phyloP scores from a whole-genome alignment of 2,888 invertebrate genomes.

The Dasysyrphus albostriatus region DNA sequence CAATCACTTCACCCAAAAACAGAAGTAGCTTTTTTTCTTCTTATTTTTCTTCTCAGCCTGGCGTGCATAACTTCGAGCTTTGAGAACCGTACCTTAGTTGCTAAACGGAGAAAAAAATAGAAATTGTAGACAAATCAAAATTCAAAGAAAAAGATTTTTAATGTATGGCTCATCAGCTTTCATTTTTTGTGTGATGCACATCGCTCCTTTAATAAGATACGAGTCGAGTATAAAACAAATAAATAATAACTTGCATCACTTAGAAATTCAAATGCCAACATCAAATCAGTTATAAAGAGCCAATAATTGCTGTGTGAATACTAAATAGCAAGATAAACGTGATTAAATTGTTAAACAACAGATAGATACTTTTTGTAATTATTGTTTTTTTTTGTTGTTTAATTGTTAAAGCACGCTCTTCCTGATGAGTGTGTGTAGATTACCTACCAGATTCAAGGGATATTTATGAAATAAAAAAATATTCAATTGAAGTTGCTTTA shows the following conservation, averaged over 20 bases:
- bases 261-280: slow-evolving; percentile 28
- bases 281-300: slow-evolving; percentile 46
- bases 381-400: slow-evolving; percentile 5
- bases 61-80: too few species aligned
- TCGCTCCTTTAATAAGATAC: background rate
- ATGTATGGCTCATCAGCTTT: background rate
- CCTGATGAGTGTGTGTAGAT: background rate
- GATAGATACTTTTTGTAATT: background rate
- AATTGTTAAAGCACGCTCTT: background rate
- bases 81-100: too few species aligned
- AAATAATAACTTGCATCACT: slow-evolving; percentile 10
- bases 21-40: too few species aligned
- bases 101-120: too few species aligned
- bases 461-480: background rate
- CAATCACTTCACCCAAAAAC: too few species aligned
- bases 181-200: slow-evolving; percentile 16
- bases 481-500: too few species aligned
- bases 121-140: background rate
- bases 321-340: slow-evolving; percentile 42
- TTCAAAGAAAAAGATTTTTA: background rate
- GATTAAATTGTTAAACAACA: slow-evolving; percentile 34
- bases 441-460: too few species aligned
- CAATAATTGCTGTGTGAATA: slow-evolving; percentile 45
- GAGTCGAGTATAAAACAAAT: background rate
- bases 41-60: too few species aligned